phyloP scores from a whole-genome alignment of 2,113 vertebrate species.

The Microtus oregoni region DNA sequence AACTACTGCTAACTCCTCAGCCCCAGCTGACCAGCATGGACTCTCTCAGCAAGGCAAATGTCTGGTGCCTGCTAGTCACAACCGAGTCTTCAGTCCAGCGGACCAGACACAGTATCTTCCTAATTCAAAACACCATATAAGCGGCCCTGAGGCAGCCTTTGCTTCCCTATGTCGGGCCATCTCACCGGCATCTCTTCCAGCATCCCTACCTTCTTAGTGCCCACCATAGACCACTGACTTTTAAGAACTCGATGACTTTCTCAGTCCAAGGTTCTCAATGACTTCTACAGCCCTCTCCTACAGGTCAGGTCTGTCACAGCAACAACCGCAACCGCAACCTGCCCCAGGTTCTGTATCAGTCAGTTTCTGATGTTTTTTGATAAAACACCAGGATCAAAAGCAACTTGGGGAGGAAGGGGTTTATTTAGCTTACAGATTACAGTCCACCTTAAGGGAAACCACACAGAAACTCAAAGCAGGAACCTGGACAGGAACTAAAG shows the following conservation, averaged over 20 bases:
- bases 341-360: neutral
- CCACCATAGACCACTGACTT: neutral
- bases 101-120: neutral
- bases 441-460: neutral
- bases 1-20: neutral
- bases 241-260: neutral
- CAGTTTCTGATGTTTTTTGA: neutral
- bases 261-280: neutral
- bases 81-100: neutral
- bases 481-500: neutral
- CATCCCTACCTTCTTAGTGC: neutral
- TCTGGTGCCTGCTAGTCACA: no score
- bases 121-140: neutral
- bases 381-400: neutral
- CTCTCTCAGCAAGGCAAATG: neutral
- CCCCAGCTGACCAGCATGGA: neutral
- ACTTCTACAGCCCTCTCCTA: neutral
- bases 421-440: neutral
- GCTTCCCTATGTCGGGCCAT: neutral
- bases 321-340: neutral
- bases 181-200: neutral
- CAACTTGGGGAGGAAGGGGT: neutral
- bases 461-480: neutral
- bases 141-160: neutral
- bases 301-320: neutral